A percentile compares a stretch with the other conserved stretches of the same genome.
Conservation (phyloP, 2,113 vertebrate species). For the Catharus fuscescens region DNA sequence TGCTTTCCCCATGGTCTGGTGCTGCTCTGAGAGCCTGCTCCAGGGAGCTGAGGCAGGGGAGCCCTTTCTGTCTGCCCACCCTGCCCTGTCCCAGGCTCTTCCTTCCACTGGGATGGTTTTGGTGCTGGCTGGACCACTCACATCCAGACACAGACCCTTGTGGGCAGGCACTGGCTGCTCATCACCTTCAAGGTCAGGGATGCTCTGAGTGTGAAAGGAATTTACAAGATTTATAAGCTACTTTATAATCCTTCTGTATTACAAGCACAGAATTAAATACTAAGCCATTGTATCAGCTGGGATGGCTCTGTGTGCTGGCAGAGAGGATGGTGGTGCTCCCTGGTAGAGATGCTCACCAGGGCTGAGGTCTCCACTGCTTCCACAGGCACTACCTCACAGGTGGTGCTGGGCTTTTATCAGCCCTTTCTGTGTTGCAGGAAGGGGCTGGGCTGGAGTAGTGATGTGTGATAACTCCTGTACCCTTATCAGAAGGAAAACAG, state of each 20-base stretch:
- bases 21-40: not conserved
- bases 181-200: not conserved
- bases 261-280: not conserved
- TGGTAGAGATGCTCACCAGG: not conserved
- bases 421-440: not conserved
- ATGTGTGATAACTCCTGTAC: not conserved
- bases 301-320: fast-evolving
- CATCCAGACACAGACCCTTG: fast-evolving
- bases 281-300: not conserved
- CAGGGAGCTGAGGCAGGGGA: not conserved
- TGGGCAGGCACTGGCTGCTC: fast-evolving
- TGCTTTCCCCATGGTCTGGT: not conserved
- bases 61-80: not conserved
- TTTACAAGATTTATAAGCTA: not conserved
- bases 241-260: conserved; percentile 4
- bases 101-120: not conserved
- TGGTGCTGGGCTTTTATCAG: not conserved
- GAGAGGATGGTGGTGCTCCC: fast-evolving
- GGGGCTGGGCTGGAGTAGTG: not conserved
- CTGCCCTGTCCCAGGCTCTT: not conserved
- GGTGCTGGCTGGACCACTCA: fast-evolving
- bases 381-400: fast-evolving
- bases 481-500: not conserved
- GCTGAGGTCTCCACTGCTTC: not conserved
- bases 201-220: not conserved